Evolutionary conservation across 2,797 vertebrate genomes (phyloP).

Genomic region (Etheostoma nigrum): DNA sequence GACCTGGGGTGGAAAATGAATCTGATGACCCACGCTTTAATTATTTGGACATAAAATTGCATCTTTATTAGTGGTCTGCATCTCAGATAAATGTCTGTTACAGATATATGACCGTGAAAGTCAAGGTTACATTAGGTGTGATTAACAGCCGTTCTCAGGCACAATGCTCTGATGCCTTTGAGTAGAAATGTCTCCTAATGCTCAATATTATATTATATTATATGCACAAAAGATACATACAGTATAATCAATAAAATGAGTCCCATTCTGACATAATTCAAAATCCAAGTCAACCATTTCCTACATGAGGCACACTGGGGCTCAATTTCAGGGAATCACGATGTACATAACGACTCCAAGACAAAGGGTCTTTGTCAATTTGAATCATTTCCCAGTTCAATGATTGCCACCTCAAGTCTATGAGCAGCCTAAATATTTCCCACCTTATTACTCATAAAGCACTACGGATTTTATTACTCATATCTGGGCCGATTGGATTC

Average conservation of each 20-base stretch:
- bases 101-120: slow-evolving; percentile 32
- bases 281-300: slow-evolving; percentile 18
- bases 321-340: slow-evolving; percentile 12
- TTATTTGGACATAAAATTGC: slow-evolving; percentile 67
- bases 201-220: background rate
- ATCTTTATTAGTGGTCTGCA: slow-evolving; percentile 48
- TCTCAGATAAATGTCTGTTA: slow-evolving; percentile 50
- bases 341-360: slow-evolving; percentile 33
- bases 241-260: background rate
- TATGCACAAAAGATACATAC: background rate
- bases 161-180: slow-evolving; percentile 17
- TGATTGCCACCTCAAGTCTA: slow-evolving; percentile 66
- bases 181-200: background rate
- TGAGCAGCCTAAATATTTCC: slow-evolving; percentile 75
- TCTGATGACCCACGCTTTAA: slow-evolving; percentile 67
- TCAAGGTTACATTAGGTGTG: slow-evolving; percentile 51
- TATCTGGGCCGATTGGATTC: slow-evolving; percentile 76
- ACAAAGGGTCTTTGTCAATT: slow-evolving; percentile 69
- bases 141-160: slow-evolving; percentile 31
- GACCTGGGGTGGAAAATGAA: slow-evolving; percentile 62
- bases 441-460: slow-evolving; percentile 82
- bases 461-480: slow-evolving; percentile 75
- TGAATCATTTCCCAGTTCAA: slow-evolving; percentile 62
- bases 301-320: slow-evolving; percentile 1
- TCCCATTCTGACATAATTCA: background rate